Conservation (phyloP, 2,888 invertebrate species). For the Xylota segnis region DNA sequence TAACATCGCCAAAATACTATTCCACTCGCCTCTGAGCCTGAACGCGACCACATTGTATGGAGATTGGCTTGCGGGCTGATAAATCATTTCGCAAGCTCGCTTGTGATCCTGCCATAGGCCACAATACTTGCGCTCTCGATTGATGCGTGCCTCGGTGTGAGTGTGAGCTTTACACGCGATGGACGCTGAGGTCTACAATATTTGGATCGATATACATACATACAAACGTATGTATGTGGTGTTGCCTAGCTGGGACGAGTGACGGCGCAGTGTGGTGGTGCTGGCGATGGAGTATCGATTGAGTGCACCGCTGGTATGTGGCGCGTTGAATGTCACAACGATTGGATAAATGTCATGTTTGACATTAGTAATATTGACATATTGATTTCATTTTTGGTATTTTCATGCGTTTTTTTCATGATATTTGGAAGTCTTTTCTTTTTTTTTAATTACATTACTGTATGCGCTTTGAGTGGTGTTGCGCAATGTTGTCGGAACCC, state of each 20-base stretch:
- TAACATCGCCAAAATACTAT: constrained; percentile 64
- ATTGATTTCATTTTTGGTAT: constrained; percentile 72
- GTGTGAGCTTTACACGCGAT: constrained; percentile 36
- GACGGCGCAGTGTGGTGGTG: not conserved
- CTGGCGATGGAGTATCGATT: constrained; percentile 43
- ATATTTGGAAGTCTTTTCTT: constrained; percentile 26
- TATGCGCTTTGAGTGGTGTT: constrained; percentile 26
- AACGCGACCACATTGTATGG: constrained; percentile 52
- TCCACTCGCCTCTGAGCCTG: constrained; percentile 35
- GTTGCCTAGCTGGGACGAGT: constrained; percentile 3
- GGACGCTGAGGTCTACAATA: constrained; percentile 29
- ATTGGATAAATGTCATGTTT: constrained; percentile 76
- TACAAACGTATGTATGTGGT: too few species aligned
- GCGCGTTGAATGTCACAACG: constrained; percentile 75
- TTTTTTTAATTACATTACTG: constrained; percentile 43
- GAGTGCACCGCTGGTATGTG: constrained; percentile 70
- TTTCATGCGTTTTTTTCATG: constrained; percentile 53
- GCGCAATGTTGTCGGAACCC: constrained; percentile 3
- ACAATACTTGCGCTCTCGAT: constrained; percentile 32
- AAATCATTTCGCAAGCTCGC: constrained; percentile 74
- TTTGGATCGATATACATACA: constrained; percentile 46
- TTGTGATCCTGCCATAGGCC: constrained; percentile 55
- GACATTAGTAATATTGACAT: constrained; percentile 71
- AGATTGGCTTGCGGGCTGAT: constrained; percentile 67
- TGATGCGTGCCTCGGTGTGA: constrained; percentile 56